A percentile compares a stretch with the other conserved stretches of the same genome.
Evolutionary conservation across 1,140 invertebrate genomes (phyloP).

Genomic region (Diplogasteroides magnus): DNA sequence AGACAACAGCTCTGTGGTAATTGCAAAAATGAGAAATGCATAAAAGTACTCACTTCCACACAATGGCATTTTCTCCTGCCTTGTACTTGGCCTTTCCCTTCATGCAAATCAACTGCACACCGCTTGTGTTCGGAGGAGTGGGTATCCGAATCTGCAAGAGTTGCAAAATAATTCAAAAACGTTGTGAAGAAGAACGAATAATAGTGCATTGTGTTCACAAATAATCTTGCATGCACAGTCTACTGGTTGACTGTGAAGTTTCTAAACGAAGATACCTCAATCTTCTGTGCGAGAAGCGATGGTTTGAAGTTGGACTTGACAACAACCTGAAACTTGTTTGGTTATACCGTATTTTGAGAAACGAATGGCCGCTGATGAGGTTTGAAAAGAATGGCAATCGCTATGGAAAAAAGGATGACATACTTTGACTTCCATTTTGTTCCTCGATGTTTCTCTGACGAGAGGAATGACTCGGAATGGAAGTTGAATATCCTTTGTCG

Average conservation of each 20-base stretch:
- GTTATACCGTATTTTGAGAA: too few relatives aligned
- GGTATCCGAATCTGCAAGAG: slow-evolving; percentile 72
- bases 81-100: slow-evolving; percentile 99
- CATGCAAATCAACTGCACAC: slow-evolving; percentile 94
- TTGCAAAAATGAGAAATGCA: too few relatives aligned
- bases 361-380: too few relatives aligned
- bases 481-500: slow-evolving; percentile 98
- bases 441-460: slow-evolving; percentile 91
- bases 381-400: too few relatives aligned
- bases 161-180: too few relatives aligned
- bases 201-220: neutral
- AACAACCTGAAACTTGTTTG: slow-evolving; percentile 67
- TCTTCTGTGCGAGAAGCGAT: slow-evolving; percentile 93
- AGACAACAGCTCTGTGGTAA: too few relatives aligned
- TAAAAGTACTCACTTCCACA: slow-evolving; percentile 66
- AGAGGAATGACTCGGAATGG: slow-evolving; percentile 98
- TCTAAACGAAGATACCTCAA: too few relatives aligned
- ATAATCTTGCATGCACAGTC: too few relatives aligned
- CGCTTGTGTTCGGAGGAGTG: slow-evolving; percentile 95
- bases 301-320: slow-evolving; percentile 99
- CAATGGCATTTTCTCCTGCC: slow-evolving; percentile 97
- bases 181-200: too few relatives aligned
- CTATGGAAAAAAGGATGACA: neutral
- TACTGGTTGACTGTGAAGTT: too few relatives aligned
- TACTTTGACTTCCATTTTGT: slow-evolving; percentile 96